Conservation (phyloP, 2,113 vertebrate genomes). For the Machaerirhynchus nigripectus region DNA sequence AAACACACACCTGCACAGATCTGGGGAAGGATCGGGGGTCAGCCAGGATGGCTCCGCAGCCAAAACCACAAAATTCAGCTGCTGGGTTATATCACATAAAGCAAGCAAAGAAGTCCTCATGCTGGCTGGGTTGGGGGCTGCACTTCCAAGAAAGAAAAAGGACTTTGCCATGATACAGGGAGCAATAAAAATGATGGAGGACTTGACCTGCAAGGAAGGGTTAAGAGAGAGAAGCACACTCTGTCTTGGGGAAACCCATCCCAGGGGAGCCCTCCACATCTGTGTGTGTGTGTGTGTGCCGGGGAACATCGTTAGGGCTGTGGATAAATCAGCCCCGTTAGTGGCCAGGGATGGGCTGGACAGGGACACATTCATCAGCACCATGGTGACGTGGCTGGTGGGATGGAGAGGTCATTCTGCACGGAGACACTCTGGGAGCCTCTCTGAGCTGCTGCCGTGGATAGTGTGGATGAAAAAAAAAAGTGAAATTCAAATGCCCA, state of each 20-base stretch:
- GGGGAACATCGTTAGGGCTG: background rate
- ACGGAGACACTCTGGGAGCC: slow-evolving; percentile 5
- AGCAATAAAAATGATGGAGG: slow-evolving; percentile 28
- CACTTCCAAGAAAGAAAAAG: background rate
- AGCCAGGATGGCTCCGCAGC: background rate
- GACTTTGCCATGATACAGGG: background rate
- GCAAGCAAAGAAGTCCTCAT: slow-evolving; percentile 33
- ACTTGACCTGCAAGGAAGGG: background rate
- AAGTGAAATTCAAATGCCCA: slow-evolving; percentile 16
- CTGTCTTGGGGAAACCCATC: background rate
- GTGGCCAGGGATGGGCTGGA: background rate
- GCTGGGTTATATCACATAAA: slow-evolving; percentile 38
- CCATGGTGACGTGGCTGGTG: accelerated
- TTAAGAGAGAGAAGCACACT: background rate
- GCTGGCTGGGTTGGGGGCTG: background rate
- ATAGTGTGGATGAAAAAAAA: slow-evolving; percentile 54
- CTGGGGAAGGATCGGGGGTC: background rate
- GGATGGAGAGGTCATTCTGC: background rate
- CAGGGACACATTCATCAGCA: background rate
- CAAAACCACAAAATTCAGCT: slow-evolving; percentile 41
- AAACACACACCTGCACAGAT: accelerated
- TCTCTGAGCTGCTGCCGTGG: slow-evolving; percentile 48
- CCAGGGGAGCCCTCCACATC: background rate
- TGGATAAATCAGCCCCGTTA: background rate
- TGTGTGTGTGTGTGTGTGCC: background rate